Evolutionary conservation across 1,140 invertebrate genomes (phyloP).

Genomic region (Nasonia vitripennis): DNA sequence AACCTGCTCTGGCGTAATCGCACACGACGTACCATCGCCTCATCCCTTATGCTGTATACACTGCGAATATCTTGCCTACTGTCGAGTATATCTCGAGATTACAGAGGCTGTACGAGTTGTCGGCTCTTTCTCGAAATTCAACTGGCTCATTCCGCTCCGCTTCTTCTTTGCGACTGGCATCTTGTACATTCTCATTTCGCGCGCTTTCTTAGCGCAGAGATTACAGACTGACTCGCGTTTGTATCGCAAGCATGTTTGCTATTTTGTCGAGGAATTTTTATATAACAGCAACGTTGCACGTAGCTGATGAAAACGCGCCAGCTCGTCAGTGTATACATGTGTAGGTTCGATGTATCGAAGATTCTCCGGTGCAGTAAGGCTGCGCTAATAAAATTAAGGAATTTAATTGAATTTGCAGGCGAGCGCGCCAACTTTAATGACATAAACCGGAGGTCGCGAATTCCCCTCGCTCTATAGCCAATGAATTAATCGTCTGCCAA

Average conservation of each 20-base stretch:
- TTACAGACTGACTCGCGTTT: background rate
- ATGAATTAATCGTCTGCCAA: constrained; percentile 4
- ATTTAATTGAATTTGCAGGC: constrained; percentile 43
- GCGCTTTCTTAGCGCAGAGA: background rate
- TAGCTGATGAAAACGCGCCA: too few species aligned
- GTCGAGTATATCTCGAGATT: background rate
- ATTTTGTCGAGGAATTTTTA: too few species aligned
- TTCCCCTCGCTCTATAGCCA: background rate
- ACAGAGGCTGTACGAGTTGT: background rate
- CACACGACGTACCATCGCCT: background rate
- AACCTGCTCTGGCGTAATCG: background rate
- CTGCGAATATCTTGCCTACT: too few species aligned
- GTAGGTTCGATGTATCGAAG: background rate
- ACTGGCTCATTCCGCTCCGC: background rate
- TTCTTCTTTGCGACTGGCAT: too few species aligned
- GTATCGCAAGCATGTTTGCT: too few species aligned
- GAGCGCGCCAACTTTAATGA: constrained; percentile 24
- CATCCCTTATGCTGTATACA: too few species aligned
- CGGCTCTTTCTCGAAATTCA: background rate
- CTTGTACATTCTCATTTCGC: too few species aligned
- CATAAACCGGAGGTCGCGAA: constrained; percentile 25
- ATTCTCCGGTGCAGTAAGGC: constrained; percentile 17
- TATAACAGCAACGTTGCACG: too few species aligned
- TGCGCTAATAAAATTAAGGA: constrained; percentile 45
- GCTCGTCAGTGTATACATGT: too few species aligned